Conservation (phyloP, 1,140 invertebrate genomes). For the Lepidurus couesii region DNA sequence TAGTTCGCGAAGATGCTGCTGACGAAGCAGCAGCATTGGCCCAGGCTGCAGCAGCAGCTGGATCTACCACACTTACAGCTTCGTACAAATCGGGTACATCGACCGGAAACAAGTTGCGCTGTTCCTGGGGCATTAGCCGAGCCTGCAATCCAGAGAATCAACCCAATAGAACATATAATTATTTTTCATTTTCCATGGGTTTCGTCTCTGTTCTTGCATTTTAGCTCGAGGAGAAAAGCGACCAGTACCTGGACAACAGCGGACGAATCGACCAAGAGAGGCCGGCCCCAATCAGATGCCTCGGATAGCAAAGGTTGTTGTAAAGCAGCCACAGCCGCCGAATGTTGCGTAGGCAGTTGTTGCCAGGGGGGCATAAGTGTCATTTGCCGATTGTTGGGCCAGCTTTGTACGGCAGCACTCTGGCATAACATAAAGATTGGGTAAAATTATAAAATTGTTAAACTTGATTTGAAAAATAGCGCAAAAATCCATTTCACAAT, state of each 20-base stretch:
- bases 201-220: too few relatives aligned
- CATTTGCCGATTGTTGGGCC: conserved; percentile 67
- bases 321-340: conserved; percentile 49
- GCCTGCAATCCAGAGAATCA: background rate
- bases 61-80: conserved; percentile 51
- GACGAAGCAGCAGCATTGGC: conserved; percentile 28
- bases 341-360: conserved; percentile 64
- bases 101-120: conserved; percentile 56
- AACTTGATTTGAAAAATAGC: conserved; percentile 11
- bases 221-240: background rate
- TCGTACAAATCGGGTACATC: conserved; percentile 55
- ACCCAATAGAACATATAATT: background rate
- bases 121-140: conserved; percentile 39
- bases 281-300: conserved; percentile 65
- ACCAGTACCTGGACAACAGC: conserved; percentile 58
- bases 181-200: background rate
- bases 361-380: conserved; percentile 85
- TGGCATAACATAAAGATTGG: background rate
- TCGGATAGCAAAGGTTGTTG: conserved; percentile 48
- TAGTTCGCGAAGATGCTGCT: conserved; percentile 38
- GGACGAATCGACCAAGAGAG: conserved; percentile 71
- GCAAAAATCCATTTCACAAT: conserved; percentile 39
- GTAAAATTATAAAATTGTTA: background rate
- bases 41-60: conserved; percentile 23
- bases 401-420: conserved; percentile 42